A percentile compares a stretch with the other conserved stretches of the same genome.
Evolutionary conservation across 2,888 invertebrate species (phyloP).

Genomic region (Drosophila cognata): DNA sequence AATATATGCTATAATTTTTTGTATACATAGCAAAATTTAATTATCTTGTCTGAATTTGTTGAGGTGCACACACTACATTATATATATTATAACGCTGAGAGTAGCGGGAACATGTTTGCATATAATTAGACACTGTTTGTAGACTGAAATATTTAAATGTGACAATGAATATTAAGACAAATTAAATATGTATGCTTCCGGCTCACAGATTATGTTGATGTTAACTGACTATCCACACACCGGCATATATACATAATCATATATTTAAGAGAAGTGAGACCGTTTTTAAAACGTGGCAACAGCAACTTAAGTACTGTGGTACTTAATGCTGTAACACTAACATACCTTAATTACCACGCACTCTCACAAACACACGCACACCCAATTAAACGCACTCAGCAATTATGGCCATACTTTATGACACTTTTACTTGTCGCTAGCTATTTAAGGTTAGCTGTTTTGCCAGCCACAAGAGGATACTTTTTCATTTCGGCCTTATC

Average conservation of each 20-base stretch:
- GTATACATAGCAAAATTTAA: neutral
- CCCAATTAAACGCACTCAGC: constrained; percentile 56
- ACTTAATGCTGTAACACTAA: neutral
- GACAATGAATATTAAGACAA: constrained; percentile 36
- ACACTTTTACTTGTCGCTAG: constrained; percentile 22
- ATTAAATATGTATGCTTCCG: constrained; percentile 35
- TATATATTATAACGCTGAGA: neutral
- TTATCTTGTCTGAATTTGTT: neutral
- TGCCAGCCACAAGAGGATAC: constrained; percentile 28
- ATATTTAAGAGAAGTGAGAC: neutral
- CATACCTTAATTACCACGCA: constrained; percentile 21
- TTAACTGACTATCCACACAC: neutral
- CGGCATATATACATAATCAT: neutral
- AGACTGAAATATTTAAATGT: constrained; percentile 32
- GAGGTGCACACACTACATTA: constrained; percentile 1
- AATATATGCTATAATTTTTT: constrained; percentile 43
- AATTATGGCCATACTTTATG: constrained; percentile 55
- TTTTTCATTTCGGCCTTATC: constrained; percentile 53
- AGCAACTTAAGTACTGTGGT: neutral
- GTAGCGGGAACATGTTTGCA: constrained; percentile 39
- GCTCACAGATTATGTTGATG: constrained; percentile 8
- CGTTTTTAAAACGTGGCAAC: constrained; percentile 15
- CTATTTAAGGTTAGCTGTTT: neutral
- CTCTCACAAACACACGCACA: neutral
- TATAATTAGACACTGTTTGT: constrained; percentile 27